Evolutionary conservation across 2,797 vertebrate genomes (phyloP).

Genomic region (Carapus acus): DNA sequence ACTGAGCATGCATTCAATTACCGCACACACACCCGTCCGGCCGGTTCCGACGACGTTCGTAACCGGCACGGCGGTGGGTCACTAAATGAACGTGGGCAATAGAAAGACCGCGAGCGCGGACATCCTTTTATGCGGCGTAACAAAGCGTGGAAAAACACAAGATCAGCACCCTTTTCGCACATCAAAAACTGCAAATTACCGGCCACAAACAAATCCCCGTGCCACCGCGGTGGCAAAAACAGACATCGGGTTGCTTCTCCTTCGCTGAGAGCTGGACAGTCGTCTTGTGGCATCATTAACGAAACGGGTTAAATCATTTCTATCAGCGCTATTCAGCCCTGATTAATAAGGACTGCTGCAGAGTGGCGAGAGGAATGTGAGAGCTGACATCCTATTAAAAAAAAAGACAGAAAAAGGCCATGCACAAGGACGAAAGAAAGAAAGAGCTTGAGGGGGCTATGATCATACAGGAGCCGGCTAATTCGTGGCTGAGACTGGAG

Average conservation of each 20-base stretch:
- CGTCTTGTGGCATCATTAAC: constrained; percentile 17
- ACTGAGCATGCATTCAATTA: constrained; percentile 27
- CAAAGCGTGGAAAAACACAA: constrained; percentile 1
- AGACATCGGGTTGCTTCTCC: background rate
- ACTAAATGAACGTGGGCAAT: no score
- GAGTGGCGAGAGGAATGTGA: constrained; percentile 35
- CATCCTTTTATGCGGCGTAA: constrained; percentile 10
- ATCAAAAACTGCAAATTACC: constrained; percentile 7
- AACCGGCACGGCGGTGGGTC: no score
- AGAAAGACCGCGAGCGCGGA: background rate
- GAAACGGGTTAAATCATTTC: constrained; percentile 7
- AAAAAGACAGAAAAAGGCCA: constrained; percentile 14
- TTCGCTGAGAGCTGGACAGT: background rate
- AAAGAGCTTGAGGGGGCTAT: constrained; percentile 40
- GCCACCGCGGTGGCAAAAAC: background rate
- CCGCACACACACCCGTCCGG: constrained; percentile 14
- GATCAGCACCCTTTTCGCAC: no score
- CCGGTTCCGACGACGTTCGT: background rate
- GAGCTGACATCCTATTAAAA: constrained; percentile 51
- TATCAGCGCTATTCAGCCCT: constrained; percentile 9
- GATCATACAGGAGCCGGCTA: constrained; percentile 41
- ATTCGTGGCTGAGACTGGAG: constrained; percentile 36
- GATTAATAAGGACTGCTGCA: constrained; percentile 39
- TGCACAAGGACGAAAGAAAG: constrained; percentile 33
- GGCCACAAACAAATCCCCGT: constrained; percentile 1